phyloP scores from a whole-genome alignment of 2,888 invertebrate genomes.

The Kuschelorhynchus macadamiae region DNA sequence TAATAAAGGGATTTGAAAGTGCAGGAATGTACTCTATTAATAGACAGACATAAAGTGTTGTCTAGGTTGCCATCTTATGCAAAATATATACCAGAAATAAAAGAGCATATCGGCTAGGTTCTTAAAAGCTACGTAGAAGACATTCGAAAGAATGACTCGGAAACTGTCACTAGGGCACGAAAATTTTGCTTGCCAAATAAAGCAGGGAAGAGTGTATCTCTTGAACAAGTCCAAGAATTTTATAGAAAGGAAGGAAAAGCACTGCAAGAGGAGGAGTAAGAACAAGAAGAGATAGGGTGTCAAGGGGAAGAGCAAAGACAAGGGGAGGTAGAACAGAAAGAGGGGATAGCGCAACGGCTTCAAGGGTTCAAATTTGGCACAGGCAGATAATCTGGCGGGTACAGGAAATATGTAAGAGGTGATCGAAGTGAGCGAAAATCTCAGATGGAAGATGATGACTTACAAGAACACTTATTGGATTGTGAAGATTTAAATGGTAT shows the following conservation, averaged over 20 bases:
- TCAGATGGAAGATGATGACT: no score
- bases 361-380: no score
- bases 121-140: slow-evolving; percentile 22
- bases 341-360: no score
- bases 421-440: no score
- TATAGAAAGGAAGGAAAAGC: slow-evolving; percentile 14
- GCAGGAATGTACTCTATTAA: slow-evolving; percentile 27
- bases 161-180: slow-evolving; percentile 12
- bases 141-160: slow-evolving; percentile 26
- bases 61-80: slow-evolving; percentile 20
- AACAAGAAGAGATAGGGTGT: no score
- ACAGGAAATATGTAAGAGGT: no score
- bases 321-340: no score
- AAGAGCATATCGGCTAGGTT: slow-evolving; percentile 15
- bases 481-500: no score
- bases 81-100: slow-evolving; percentile 9
- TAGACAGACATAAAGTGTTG: slow-evolving; percentile 18
- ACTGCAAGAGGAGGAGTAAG: slow-evolving; percentile 18
- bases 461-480: no score
- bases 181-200: slow-evolving; percentile 27
- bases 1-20: slow-evolving; percentile 21
- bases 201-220: slow-evolving; percentile 33
- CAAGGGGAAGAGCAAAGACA: no score
- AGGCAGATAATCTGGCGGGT: no score
- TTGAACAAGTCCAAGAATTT: slow-evolving; percentile 32